Base-by-base conservation (phyloP, 2,113 vertebrate species). In the Trogon melanurus region DNA sequence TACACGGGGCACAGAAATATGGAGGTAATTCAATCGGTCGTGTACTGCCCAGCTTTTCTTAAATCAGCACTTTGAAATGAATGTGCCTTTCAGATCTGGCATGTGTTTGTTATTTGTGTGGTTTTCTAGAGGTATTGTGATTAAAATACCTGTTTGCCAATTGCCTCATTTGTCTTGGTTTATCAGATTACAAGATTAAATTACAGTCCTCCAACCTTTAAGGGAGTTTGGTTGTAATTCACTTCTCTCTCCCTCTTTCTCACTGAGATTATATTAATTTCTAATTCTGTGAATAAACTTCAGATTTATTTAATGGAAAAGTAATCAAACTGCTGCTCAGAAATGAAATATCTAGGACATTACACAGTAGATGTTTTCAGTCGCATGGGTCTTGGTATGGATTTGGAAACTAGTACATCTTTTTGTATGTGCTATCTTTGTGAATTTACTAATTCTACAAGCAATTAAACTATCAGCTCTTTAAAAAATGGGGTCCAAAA, bases 101-200 rank as follows among this genome's bases (percentile, higher is more conserved):
- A 36, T 70, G 41, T 92, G 84, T 95, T 97, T 96, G 85, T 93
- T 97, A 96, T 92, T 86, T 91, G 96, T 85, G 91, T 78, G 95
- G 72, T 85, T 94, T 97, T 93, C 74, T 90, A 73, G 61, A 93
- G 69, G 83, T 91, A 78, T 91, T 95, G 95, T 96, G 92, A 97
- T 97, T 97, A 96, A 96, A 97, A 93, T 79, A 96, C 95, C 84
- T 47, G 19, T 44, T 95, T 96, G 91, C 85, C 95, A 91, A 78
- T 88, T 95, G 94, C 91, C 94, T 96, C 95, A 96, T 98, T 98
- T 97, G 94, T 97, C 96, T 98, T 51, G 21, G 69, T 97, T 97
- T 98, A 98, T 98, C 97, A 93, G 94, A 97, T 97, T 97, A 96
- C 97, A 93, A 91, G 94, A 95, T 96, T 96, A 97, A 97, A 93